Percentiles rank a stretch among this genome's conserved stretches.
phyloP scores from a whole-genome alignment of 2,113 vertebrate species.

The Eurypyga helias region DNA sequence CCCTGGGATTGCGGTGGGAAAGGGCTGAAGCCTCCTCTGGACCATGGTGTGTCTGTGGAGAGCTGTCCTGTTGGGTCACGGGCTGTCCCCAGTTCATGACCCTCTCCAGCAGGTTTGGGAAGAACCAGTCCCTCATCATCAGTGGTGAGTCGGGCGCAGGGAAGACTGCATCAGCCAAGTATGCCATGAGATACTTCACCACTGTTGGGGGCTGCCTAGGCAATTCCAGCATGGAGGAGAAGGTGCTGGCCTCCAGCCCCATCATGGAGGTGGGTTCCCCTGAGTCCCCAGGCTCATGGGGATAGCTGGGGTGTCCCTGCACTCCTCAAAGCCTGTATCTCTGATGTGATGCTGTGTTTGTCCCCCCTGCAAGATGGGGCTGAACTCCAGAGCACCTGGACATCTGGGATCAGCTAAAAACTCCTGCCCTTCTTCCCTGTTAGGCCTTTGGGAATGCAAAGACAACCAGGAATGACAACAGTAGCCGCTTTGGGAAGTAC shows the following conservation, averaged over 20 bases:
- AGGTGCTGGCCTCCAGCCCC: conserved; percentile 6
- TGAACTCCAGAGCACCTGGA: not conserved
- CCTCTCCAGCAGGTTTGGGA: not conserved
- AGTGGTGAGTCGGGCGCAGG: not conserved
- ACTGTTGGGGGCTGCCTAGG: not conserved
- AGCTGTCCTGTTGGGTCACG: rapidly evolving
- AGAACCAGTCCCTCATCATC: not conserved
- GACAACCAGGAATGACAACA: conserved; percentile 84
- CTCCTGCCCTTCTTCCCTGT: not conserved
- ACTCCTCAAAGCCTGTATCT: not conserved
- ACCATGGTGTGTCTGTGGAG: rapidly evolving
- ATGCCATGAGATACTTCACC: not conserved
- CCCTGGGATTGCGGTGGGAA: not conserved
- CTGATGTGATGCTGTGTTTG: not conserved
- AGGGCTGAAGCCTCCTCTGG: not conserved
- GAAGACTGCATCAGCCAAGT: not conserved
- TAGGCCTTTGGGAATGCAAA: conserved; percentile 86
- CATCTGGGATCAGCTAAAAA: not conserved
- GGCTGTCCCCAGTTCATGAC: not conserved
- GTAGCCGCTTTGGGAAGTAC: conserved; percentile 85
- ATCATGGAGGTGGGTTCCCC: not conserved
- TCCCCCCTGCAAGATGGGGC: not conserved
- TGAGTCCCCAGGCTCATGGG: not conserved
- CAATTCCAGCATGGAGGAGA: not conserved
- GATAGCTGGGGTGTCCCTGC: not conserved